These are phyloP conservation scores for Bombus superbus DNA, from an alignment of 1,140 invertebrate genomes.

Conservation along the genomic window DNA sequence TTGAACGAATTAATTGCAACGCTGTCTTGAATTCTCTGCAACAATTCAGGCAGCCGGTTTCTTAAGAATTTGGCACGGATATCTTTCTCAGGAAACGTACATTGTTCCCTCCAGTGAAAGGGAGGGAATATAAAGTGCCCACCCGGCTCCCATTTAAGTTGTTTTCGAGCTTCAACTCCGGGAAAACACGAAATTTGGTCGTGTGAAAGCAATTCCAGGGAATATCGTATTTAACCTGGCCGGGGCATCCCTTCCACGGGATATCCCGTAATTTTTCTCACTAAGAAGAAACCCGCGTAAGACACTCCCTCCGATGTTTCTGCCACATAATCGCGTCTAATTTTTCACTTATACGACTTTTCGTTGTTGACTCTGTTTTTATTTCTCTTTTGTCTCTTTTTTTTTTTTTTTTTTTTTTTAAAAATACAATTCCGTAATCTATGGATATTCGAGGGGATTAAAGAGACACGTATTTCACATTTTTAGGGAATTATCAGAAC, in stretches of 20 bases:
- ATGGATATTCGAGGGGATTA: too few species aligned
- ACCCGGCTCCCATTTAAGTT: constrained; percentile 27
- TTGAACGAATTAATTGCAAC: constrained; percentile 5
- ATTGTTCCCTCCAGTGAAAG: not conserved
- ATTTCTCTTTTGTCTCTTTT: not conserved
- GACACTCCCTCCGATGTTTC: not conserved
- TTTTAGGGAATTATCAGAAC: too few species aligned
- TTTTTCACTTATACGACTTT: not conserved
- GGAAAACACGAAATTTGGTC: constrained; percentile 32
- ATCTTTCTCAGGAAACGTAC: not conserved
- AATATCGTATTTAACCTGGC: constrained; percentile 31
- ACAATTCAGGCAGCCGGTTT: not conserved
- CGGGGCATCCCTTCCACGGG: not conserved
- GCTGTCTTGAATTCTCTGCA: not conserved
- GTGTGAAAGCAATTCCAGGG: constrained; percentile 55
- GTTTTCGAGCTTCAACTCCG: constrained; percentile 51
- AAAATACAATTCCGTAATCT: too few species aligned
- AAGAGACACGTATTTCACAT: too few species aligned
- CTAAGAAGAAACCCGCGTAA: constrained; percentile 26
- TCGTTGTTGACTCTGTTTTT: not conserved
- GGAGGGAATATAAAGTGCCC: constrained; percentile 14
- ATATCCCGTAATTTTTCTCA: constrained; percentile 45
- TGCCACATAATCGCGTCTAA: not conserved
- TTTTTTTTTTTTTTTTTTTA: too few species aligned
- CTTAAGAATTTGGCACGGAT: constrained; percentile 4